These are phyloP conservation scores for Xanthorhoe spadicearia DNA, from an alignment of 2,888 invertebrate genomes.

Conservation along the genomic window DNA sequence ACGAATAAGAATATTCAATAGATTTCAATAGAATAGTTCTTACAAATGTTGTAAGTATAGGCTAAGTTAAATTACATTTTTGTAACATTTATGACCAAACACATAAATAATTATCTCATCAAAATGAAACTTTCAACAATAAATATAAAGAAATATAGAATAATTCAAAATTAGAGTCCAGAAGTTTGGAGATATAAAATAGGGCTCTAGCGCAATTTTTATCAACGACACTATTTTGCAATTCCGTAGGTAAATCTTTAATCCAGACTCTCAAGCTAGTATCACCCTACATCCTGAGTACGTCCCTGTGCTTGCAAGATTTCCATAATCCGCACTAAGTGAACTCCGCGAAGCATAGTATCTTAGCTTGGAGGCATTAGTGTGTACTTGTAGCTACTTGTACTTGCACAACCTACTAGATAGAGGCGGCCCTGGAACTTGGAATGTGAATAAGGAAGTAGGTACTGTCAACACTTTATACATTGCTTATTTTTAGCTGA, in stretches of 20 bases:
- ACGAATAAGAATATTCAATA: no score
- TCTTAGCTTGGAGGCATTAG: slow-evolving; percentile 12
- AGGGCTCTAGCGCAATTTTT: no score
- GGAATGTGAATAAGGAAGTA: neutral
- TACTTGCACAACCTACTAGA: slow-evolving; percentile 2
- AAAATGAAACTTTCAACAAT: no score
- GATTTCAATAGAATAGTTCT: no score
- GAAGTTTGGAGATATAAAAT: neutral
- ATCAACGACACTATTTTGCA: no score
- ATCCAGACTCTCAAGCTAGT: neutral
- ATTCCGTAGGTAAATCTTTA: no score
- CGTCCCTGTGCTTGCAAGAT: slow-evolving; percentile 7
- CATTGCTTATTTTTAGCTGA: neutral
- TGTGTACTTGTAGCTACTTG: slow-evolving; percentile 3
- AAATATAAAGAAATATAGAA: no score
- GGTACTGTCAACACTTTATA: neutral
- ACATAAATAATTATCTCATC: no score
- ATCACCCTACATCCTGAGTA: slow-evolving; percentile 1
- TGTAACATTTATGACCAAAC: no score
- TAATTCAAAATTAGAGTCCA: no score
- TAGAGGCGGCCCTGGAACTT: neutral
- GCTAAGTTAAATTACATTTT: no score
- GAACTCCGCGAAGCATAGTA: slow-evolving; percentile 21
- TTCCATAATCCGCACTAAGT: slow-evolving; percentile 33
- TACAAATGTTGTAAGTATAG: no score